These are phyloP conservation scores for Drosophila ochracea DNA, from an alignment of 2,888 invertebrate species.

Conservation along the genomic window DNA sequence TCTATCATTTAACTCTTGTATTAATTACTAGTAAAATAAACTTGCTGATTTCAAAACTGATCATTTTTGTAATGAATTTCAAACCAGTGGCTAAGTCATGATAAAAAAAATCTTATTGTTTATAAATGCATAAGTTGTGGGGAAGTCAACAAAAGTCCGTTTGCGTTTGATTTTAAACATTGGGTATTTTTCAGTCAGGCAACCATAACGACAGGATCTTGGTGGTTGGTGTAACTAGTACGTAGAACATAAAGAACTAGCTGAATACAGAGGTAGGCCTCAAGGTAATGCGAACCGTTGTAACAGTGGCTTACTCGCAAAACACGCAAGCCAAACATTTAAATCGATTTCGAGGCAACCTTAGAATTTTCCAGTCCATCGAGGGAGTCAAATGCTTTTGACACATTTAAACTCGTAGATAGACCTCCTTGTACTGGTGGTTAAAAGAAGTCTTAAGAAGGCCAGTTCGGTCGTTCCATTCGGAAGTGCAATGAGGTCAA, in stretches of 20 bases:
- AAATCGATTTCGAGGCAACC: slow-evolving; percentile 67
- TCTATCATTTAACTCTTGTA: neutral
- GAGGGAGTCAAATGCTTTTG: slow-evolving; percentile 40
- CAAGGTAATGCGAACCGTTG: slow-evolving; percentile 59
- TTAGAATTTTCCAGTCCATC: slow-evolving; percentile 42
- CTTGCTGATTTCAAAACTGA: neutral
- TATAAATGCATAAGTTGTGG: neutral
- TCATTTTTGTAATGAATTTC: too few relatives aligned
- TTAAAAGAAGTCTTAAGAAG: slow-evolving; percentile 35
- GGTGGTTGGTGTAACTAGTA: slow-evolving; percentile 25
- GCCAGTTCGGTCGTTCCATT: slow-evolving; percentile 7
- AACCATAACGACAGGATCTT: neutral
- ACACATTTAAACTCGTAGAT: slow-evolving; percentile 36
- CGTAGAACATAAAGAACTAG: slow-evolving; percentile 28
- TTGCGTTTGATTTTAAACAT: neutral
- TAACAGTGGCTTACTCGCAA: slow-evolving; percentile 47
- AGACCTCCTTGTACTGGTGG: slow-evolving; percentile 18
- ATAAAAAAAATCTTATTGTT: neutral
- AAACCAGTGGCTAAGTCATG: neutral
- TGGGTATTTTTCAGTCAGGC: slow-evolving; percentile 12
- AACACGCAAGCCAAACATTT: slow-evolving; percentile 74
- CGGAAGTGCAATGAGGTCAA: slow-evolving; percentile 42
- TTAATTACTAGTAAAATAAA: neutral
- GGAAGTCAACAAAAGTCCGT: neutral
- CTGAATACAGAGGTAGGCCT: slow-evolving; percentile 54